Evolutionary conservation across 2,888 invertebrate species (phyloP).

Genomic region (Drosophila mayaguana): DNA sequence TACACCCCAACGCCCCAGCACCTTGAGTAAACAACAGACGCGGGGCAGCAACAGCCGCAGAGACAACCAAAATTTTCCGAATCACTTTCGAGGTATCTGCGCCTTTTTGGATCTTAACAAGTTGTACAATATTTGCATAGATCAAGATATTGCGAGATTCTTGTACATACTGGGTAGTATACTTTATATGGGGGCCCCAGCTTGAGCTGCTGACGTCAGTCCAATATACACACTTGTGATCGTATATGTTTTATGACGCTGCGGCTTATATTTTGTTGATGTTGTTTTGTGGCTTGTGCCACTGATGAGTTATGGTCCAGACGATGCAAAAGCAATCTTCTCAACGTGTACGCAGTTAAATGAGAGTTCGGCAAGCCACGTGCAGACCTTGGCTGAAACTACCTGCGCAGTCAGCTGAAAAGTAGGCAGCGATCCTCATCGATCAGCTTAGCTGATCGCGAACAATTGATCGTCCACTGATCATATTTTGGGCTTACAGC

Average conservation of each 20-base stretch:
- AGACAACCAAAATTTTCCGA: slow-evolving; percentile 37
- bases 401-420: slow-evolving; percentile 10
- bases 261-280: slow-evolving; percentile 59
- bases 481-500: slow-evolving; percentile 18
- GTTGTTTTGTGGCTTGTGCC: slow-evolving; percentile 64
- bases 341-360: slow-evolving; percentile 37
- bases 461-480: slow-evolving; percentile 8
- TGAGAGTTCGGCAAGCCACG: slow-evolving; percentile 18
- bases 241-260: slow-evolving; percentile 61
- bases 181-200: slow-evolving; percentile 41
- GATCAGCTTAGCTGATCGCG: slow-evolving; percentile 15
- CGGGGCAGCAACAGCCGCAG: background rate
- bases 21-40: slow-evolving; percentile 3
- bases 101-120: slow-evolving; percentile 23
- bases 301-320: slow-evolving; percentile 66
- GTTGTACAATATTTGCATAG: slow-evolving; percentile 48
- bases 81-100: slow-evolving; percentile 33
- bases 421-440: slow-evolving; percentile 11
- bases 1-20: background rate
- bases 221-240: slow-evolving; percentile 54
- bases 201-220: slow-evolving; percentile 65
- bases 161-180: slow-evolving; percentile 25
- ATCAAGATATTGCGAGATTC: slow-evolving; percentile 47
- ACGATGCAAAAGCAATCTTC: slow-evolving; percentile 17
- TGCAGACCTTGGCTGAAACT: background rate